phyloP scores from a whole-genome alignment of 2,888 invertebrate species.

The Aproaerema taeniolella region DNA sequence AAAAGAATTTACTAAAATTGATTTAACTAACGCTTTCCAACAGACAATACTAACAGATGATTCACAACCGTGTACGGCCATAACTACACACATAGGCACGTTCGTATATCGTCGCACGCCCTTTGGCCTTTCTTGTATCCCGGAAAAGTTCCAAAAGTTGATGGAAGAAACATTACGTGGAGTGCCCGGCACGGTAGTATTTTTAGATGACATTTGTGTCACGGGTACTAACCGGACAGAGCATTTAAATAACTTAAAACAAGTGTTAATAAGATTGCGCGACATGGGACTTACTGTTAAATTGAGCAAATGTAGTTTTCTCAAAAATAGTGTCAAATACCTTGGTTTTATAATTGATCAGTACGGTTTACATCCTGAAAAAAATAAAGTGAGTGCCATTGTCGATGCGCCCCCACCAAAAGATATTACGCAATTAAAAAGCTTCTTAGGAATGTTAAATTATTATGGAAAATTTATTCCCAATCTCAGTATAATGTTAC shows the following conservation, averaged over 20 bases:
- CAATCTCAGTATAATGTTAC: too few species aligned
- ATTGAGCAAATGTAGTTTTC: slow-evolving; percentile 8
- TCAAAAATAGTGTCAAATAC: slow-evolving; percentile 1
- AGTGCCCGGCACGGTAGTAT: slow-evolving; percentile 4
- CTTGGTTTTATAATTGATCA: slow-evolving; percentile 9
- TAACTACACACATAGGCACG: too few species aligned
- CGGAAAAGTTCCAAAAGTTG: not conserved
- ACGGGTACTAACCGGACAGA: not conserved
- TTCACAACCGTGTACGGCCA: not conserved
- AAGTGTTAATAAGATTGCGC: too few species aligned
- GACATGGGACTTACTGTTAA: slow-evolving; percentile 4
- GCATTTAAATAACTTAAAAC: slow-evolving; percentile 7
- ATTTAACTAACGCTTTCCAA: slow-evolving; percentile 5
- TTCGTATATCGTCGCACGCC: not conserved
- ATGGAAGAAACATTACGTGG: slow-evolving; percentile 5
- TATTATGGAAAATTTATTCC: too few species aligned
- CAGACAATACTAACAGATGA: not conserved
- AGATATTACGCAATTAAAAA: slow-evolving; percentile 6
- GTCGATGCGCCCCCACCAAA: slow-evolving; percentile 3
- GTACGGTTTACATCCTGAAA: slow-evolving; percentile 7
- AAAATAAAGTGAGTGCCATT: slow-evolving; percentile 4
- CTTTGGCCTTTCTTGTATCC: not conserved
- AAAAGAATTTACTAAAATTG: slow-evolving; percentile 11
- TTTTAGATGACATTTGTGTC: slow-evolving; percentile 7
- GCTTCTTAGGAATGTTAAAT: not conserved